A percentile compares a stretch with the other conserved stretches of the same genome.
Evolutionary conservation across 2,113 vertebrate species (phyloP).

Genomic region (Muntiacus muntjak): DNA sequence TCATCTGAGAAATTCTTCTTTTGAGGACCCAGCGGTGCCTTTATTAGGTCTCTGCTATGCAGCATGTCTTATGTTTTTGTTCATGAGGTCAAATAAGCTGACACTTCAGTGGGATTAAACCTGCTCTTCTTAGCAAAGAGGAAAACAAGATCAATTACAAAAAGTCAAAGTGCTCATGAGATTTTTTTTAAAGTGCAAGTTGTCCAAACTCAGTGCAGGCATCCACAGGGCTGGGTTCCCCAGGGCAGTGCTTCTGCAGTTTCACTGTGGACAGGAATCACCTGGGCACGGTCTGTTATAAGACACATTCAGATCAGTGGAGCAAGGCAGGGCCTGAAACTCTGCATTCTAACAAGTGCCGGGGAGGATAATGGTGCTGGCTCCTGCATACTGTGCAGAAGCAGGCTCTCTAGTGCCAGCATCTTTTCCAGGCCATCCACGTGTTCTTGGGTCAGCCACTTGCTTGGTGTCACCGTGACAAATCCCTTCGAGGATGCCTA

Average conservation of each 20-base stretch:
- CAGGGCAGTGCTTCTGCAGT: neutral
- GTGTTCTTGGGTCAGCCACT: neutral
- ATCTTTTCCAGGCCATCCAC: neutral
- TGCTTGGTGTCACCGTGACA: too few relatives aligned
- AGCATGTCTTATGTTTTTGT: neutral
- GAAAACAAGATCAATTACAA: neutral
- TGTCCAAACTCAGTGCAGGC: neutral
- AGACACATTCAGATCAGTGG: neutral
- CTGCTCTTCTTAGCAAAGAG: constrained; percentile 31
- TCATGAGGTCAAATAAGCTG: neutral
- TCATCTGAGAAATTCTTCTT: neutral
- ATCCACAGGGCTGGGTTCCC: neutral
- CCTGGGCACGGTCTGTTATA: neutral
- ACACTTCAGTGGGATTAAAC: neutral
- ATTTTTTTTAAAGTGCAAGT: neutral
- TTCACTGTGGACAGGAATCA: rapidly evolving
- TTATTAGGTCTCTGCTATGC: neutral
- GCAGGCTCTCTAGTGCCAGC: neutral
- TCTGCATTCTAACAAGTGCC: neutral
- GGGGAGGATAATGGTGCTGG: neutral
- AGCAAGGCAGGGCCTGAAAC: neutral
- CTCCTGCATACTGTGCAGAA: neutral
- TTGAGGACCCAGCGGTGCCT: neutral
- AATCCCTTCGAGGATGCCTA: neutral
- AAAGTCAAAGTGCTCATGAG: neutral